Conservation (phyloP, 2,113 vertebrate species). For the Bufo bufo region DNA sequence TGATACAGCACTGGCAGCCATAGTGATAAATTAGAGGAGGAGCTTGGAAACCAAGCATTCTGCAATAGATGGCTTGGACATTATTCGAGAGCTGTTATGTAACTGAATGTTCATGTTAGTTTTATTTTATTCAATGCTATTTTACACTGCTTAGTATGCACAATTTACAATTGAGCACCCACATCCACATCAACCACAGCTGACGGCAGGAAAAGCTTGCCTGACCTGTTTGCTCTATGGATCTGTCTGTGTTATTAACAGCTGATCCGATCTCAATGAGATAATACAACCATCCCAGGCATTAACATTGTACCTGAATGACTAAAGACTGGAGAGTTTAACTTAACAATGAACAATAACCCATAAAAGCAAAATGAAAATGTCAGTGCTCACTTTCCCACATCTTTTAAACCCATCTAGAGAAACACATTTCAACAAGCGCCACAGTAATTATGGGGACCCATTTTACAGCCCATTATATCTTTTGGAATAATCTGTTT, state of each 20-base stretch:
- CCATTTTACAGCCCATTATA: background rate
- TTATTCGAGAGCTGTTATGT: background rate
- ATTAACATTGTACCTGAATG: conserved; percentile 42
- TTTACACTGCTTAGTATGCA: conserved; percentile 38
- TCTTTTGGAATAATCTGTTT: background rate
- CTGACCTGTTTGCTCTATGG: conserved; percentile 41
- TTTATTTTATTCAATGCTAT: conserved; percentile 26
- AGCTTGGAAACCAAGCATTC: background rate
- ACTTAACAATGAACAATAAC: conserved; percentile 40
- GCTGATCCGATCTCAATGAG: conserved; percentile 41
- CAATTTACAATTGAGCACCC: conserved; percentile 45
- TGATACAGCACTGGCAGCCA: background rate
- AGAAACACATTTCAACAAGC: background rate
- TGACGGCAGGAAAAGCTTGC: conserved; percentile 39
- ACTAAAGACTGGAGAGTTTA: background rate
- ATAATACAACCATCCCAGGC: conserved; percentile 45
- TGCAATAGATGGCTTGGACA: background rate
- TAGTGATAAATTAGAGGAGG: background rate
- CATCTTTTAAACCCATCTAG: background rate
- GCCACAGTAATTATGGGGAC: background rate
- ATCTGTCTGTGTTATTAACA: conserved; percentile 51
- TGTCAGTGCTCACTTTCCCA: conserved; percentile 27
- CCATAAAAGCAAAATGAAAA: conserved; percentile 11
- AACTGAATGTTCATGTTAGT: conserved; percentile 10
- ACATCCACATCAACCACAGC: conserved; percentile 7